These are phyloP conservation scores for Malurus splendens DNA, from an alignment of 2,797 vertebrate species.

Conservation along the genomic window DNA sequence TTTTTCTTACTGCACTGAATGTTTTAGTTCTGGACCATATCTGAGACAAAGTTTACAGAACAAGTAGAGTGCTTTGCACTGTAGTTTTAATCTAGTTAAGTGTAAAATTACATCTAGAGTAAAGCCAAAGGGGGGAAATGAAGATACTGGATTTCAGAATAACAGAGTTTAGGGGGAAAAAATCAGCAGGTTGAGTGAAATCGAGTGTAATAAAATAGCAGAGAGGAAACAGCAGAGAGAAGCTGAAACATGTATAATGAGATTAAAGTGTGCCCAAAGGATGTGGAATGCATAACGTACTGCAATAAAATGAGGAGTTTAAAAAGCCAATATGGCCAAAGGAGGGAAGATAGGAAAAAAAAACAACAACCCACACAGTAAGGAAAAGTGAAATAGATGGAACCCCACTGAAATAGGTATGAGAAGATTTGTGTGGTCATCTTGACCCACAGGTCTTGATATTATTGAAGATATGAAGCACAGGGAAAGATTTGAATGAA, in stretches of 20 bases:
- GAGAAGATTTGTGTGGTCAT: not conserved
- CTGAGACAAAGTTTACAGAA: not conserved
- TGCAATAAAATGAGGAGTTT: not conserved
- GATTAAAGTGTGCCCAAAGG: constrained; percentile 54
- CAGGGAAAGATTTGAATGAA: not conserved
- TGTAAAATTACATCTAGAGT: constrained; percentile 16
- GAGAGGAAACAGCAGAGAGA: constrained; percentile 30
- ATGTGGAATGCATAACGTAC: constrained; percentile 9
- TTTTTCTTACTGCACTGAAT: not conserved
- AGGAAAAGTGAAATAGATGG: not conserved
- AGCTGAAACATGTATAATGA: constrained; percentile 25
- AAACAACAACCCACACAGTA: not conserved
- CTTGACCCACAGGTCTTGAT: not conserved
- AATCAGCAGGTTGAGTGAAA: constrained; percentile 17
- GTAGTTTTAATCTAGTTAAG: constrained; percentile 37
- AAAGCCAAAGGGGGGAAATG: constrained; percentile 7
- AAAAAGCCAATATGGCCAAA: not conserved
- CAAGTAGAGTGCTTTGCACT: not conserved
- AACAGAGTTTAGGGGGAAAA: not conserved
- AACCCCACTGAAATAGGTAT: not conserved
- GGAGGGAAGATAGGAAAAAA: not conserved
- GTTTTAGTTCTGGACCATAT: not conserved
- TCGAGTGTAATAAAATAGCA: constrained; percentile 1
- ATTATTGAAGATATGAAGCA: not conserved
- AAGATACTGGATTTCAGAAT: not conserved